Conservation (phyloP, 2,888 invertebrate species). For the Drosophila nr. perissopoda region DNA sequence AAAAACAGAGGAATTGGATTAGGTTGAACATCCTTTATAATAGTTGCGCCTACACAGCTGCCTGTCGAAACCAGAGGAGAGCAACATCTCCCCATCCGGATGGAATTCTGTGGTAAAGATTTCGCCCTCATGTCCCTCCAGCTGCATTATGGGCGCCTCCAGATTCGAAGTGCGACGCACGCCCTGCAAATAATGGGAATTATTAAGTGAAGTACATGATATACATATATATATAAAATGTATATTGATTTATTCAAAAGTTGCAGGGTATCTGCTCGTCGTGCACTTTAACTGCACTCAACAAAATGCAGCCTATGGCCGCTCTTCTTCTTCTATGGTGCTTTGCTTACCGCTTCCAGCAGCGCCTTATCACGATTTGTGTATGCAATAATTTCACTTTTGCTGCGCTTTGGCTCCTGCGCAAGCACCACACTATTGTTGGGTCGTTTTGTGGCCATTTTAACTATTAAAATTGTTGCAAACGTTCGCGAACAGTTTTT, state of each 20-base stretch:
- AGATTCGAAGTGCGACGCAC: conserved; percentile 94
- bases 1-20: conserved; percentile 65
- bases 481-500: conserved; percentile 22
- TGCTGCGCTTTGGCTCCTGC: conserved; percentile 88
- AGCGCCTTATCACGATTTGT: conserved; percentile 91
- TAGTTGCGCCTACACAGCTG: conserved; percentile 91
- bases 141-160: conserved; percentile 96
- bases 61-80: conserved; percentile 97
- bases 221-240: too few relatives aligned
- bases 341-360: conserved; percentile 88
- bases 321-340: conserved; percentile 32
- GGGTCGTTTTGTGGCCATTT: conserved; percentile 82
- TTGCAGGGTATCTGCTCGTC: background rate
- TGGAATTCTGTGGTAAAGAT: conserved; percentile 97
- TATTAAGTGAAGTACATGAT: background rate
- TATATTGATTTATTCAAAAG: background rate
- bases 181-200: conserved; percentile 84
- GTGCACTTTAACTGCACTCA: background rate
- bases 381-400: conserved; percentile 89
- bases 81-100: conserved; percentile 97
- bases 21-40: too few relatives aligned
- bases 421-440: conserved; percentile 81
- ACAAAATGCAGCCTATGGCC: conserved; percentile 8
- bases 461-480: conserved; percentile 39
- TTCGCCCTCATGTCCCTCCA: conserved; percentile 99